phyloP scores from a whole-genome alignment of 2,113 vertebrate species.

The Desmodus rotundus region DNA sequence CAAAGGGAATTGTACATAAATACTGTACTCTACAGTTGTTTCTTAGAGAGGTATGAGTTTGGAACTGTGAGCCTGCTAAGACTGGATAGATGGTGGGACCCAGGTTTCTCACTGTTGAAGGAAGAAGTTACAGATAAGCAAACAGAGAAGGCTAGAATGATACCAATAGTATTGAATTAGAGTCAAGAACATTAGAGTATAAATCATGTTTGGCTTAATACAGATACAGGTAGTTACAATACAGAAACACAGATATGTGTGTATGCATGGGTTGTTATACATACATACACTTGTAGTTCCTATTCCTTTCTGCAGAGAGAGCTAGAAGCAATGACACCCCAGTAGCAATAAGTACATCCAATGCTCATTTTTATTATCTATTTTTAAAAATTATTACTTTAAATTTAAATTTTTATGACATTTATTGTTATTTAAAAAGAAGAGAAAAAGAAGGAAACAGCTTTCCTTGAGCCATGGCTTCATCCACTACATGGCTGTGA shows the following conservation, averaged over 20 bases:
- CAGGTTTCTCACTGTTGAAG: background rate
- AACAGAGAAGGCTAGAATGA: background rate
- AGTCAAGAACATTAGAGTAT: background rate
- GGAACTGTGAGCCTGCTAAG: background rate
- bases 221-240: background rate
- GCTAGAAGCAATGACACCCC: background rate
- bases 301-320: background rate
- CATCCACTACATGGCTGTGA: background rate
- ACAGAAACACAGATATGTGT: background rate
- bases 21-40: background rate
- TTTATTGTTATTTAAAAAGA: background rate
- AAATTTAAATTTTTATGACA: background rate
- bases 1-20: background rate
- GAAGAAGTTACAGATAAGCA: background rate
- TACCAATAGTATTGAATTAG: background rate
- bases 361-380: background rate
- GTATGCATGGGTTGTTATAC: background rate
- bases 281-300: background rate
- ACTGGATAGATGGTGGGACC: background rate
- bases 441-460: background rate
- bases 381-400: background rate
- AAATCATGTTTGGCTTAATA: background rate
- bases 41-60: background rate
- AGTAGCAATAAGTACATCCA: background rate
- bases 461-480: background rate